phyloP scores from a whole-genome alignment of 2,113 vertebrate species.

The Cygnus atratus region DNA sequence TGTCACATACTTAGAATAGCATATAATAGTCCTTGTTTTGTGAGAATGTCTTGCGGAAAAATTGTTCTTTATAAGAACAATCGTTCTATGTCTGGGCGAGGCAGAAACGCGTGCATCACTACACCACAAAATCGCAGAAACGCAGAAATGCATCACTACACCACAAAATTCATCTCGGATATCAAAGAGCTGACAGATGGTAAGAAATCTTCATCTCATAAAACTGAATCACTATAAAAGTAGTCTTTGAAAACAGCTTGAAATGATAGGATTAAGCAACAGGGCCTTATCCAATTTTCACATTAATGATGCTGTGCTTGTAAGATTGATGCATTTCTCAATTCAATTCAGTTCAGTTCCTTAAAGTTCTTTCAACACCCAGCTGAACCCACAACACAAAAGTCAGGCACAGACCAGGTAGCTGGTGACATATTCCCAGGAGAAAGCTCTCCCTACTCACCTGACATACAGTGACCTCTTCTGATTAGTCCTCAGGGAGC shows the following conservation, averaged over 20 bases:
- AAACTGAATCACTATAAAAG: not conserved
- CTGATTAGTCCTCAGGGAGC: conserved; percentile 95
- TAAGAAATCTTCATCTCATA: not conserved
- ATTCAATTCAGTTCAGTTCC: not conserved
- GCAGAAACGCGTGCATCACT: not conserved
- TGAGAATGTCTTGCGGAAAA: not conserved
- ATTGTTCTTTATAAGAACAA: not conserved
- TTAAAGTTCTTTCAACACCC: not conserved
- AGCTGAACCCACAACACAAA: not conserved
- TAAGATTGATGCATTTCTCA: not conserved
- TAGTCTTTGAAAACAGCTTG: not conserved
- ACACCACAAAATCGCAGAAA: not conserved
- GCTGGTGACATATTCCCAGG: not conserved
- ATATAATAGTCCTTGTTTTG: not conserved
- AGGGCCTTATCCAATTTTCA: not conserved
- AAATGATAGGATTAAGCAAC: not conserved
- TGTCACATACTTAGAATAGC: not conserved
- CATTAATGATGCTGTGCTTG: not conserved
- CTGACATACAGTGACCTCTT: conserved; percentile 97
- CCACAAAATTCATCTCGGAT: not conserved
- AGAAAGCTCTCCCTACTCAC: conserved; percentile 68
- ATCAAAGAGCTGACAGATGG: not conserved
- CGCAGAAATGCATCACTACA: not conserved
- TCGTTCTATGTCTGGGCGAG: not conserved
- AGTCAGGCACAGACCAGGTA: not conserved